phyloP scores from a whole-genome alignment of 2,113 vertebrate species.

The Brachionichthys hirsutus region DNA sequence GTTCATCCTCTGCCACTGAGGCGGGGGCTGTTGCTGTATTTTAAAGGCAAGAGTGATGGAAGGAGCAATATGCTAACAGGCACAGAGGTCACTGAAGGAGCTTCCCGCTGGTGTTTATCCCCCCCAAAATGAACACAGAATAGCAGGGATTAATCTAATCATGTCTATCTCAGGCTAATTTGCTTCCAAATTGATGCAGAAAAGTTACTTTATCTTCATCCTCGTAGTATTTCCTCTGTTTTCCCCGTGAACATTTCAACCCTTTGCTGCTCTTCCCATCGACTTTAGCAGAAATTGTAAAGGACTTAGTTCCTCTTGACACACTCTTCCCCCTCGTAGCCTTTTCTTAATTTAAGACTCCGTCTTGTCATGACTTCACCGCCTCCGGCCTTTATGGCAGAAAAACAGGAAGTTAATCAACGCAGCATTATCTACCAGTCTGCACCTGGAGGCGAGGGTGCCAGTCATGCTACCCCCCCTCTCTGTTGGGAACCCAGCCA shows the following conservation, averaged over 20 bases:
- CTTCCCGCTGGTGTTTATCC: conserved; percentile 50
- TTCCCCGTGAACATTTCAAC: conserved; percentile 11
- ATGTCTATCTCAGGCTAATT: conserved; percentile 39
- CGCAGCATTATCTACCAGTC: conserved; percentile 67
- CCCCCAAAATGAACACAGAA: conserved; percentile 53
- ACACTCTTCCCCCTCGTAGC: conserved; percentile 40
- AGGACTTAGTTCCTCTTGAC: conserved; percentile 39
- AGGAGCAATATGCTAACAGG: conserved; percentile 59
- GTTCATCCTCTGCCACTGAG: conserved; percentile 52
- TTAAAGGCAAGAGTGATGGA: conserved; percentile 71
- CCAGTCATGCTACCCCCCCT: conserved; percentile 45
- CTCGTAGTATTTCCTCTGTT: conserved; percentile 8
- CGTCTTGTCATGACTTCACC: conserved; percentile 54
- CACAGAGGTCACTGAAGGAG: conserved; percentile 69
- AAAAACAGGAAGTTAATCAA: conserved; percentile 73
- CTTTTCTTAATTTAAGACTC: conserved; percentile 60
- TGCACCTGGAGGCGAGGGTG: conserved; percentile 71
- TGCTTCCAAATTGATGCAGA: conserved; percentile 47
- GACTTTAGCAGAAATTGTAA: conserved; percentile 22
- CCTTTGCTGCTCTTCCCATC: conserved; percentile 1
- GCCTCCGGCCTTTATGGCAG: conserved; percentile 72
- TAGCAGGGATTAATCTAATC: conserved; percentile 57
- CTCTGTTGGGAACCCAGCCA: conserved; percentile 61
- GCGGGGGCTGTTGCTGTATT: conserved; percentile 53
- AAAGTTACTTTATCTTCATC: conserved; percentile 31